Percentiles rank a stretch among this genome's conserved stretches.
Conservation (phyloP, 2,797 vertebrate genomes). For the Nothura maculosa region DNA sequence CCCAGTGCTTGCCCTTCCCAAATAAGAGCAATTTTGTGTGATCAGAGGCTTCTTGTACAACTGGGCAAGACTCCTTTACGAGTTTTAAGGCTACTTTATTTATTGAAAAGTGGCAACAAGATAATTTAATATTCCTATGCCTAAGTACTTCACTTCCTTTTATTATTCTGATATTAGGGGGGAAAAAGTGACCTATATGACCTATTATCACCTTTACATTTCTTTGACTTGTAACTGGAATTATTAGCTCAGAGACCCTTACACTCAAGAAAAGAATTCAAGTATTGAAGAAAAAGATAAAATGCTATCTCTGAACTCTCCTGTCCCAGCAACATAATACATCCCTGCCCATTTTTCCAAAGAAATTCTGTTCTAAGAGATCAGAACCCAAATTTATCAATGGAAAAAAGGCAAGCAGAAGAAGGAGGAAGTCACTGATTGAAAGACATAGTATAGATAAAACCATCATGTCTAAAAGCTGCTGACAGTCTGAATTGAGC, state of each 20-base stretch:
- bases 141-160: not conserved
- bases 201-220: not conserved
- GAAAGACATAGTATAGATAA: not conserved
- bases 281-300: not conserved
- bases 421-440: not conserved
- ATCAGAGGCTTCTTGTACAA: not conserved
- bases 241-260: not conserved
- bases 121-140: not conserved
- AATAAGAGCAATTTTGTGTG: not conserved
- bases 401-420: not conserved
- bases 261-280: not conserved
- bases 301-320: not conserved
- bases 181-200: not conserved
- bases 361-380: not conserved
- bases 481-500: constrained; percentile 30
- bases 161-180: not conserved
- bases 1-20: not conserved
- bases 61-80: not conserved
- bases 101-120: not conserved
- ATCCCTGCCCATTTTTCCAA: not conserved
- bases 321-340: not conserved
- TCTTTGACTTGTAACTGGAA: not conserved
- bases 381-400: not conserved
- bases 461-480: not conserved
- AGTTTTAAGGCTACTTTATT: constrained; percentile 5